Percentiles rank a stretch among this genome's conserved stretches.
These are phyloP conservation scores for Leucopsar rothschildi DNA, from an alignment of 2,113 vertebrate species.

Conservation along the genomic window DNA sequence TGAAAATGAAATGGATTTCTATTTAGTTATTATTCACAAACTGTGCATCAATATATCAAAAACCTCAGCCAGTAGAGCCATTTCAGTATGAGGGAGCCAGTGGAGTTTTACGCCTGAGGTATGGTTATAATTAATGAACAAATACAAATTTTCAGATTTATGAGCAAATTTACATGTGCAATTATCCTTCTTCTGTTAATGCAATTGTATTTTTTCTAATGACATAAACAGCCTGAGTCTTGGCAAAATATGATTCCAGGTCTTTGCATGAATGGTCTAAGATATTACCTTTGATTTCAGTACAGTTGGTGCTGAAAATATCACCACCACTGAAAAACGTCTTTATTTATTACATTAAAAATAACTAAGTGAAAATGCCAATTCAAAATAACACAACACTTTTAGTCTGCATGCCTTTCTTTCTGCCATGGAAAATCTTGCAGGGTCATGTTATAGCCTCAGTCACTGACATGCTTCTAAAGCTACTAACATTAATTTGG, in stretches of 20 bases:
- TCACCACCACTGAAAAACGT: background rate
- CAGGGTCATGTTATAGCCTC: fast-evolving
- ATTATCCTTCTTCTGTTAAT: background rate
- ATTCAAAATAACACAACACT: background rate
- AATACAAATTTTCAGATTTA: background rate
- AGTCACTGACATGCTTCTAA: background rate
- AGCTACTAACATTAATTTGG: background rate
- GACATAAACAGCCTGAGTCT: background rate
- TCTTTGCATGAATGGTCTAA: background rate
- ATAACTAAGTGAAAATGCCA: background rate
- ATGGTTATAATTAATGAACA: background rate
- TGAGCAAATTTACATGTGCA: background rate
- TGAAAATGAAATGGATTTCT: background rate
- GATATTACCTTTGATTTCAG: background rate
- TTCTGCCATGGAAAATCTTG: background rate
- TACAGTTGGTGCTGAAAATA: background rate
- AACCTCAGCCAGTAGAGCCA: background rate
- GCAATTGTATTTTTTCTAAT: background rate
- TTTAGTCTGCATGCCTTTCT: background rate
- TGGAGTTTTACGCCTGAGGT: background rate
- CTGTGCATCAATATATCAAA: background rate
- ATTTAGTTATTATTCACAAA: background rate
- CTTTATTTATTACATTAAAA: background rate
- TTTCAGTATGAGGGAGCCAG: background rate
- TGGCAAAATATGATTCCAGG: background rate